Conservation (phyloP, 2,113 vertebrate species). For the Tetrax tetrax region DNA sequence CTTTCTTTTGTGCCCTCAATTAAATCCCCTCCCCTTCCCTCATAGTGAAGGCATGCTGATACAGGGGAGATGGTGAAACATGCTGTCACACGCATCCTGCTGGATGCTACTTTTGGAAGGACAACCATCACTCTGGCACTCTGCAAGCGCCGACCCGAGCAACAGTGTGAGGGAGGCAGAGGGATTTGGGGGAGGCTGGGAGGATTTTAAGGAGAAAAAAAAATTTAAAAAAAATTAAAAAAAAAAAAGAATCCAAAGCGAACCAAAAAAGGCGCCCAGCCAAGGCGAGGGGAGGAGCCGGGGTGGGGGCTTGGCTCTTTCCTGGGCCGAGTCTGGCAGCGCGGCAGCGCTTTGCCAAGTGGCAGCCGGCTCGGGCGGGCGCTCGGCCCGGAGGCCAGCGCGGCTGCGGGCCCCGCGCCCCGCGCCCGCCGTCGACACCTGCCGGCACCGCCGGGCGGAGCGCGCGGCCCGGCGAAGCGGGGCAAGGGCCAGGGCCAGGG, state of each 20-base stretch:
- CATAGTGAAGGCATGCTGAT: neutral
- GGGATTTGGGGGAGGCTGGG: neutral
- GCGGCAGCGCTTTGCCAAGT: constrained; percentile 55
- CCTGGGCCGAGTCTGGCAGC: neutral
- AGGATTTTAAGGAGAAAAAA: neutral
- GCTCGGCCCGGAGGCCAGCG: constrained; percentile 68
- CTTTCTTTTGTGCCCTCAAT: neutral
- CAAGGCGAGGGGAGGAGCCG: constrained; percentile 38
- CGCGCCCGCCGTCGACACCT: constrained; percentile 15
- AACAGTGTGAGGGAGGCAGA: neutral
- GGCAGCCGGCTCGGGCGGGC: constrained; percentile 3
- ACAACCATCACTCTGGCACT: neutral
- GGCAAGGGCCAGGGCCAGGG: neutral
- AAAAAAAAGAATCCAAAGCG: neutral
- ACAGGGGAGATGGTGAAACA: neutral
- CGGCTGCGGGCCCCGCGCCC: constrained; percentile 38
- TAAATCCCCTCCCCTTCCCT: neutral
- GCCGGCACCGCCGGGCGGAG: neutral
- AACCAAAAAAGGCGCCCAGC: neutral
- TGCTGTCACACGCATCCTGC: neutral
- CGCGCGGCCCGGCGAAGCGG: neutral
- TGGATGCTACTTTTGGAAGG: neutral
- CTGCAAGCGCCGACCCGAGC: neutral
- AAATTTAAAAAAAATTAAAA: too few species aligned
- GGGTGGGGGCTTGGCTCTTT: neutral